Base-by-base conservation (phyloP, 2,797 vertebrate genomes). In the Sarcophilus harrisii region DNA sequence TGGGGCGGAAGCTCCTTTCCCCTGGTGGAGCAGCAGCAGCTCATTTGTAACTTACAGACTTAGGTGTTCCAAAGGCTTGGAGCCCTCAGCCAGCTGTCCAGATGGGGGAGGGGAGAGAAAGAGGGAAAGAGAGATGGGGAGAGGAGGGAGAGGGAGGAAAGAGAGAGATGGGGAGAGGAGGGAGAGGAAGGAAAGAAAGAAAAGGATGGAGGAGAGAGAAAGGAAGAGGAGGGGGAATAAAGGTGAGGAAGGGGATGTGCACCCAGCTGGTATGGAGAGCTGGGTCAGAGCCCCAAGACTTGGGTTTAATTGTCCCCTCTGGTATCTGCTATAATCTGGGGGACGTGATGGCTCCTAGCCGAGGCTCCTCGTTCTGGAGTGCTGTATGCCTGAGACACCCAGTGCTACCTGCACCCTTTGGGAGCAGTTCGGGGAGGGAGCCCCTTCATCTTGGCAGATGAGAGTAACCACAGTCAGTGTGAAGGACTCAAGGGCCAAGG, bases 21-120 rank as follows among this genome's bases (percentile, higher is more conserved):
- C 29, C 28, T 2, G 1, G 24, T 1, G 21, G 30, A 27, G 24
- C 11, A 8, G n/a, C 52, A 28, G 1, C 1, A 4, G 49, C n/a
- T 5, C 30, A 13, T 9, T 0, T 21, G 55, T 81, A 95, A 91
- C 32, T 0, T 24, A 45, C 1, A 87, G 73, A 12, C 73, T 24
- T 45, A 45, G 73, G 24, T 10, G 73, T 57, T 12, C 12, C 11
- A 18, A n/a, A 6, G 66, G 18, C 5, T 21, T n/a, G 21, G 66
- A 73, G n/a, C 5, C 32, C n/a, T 73, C 66, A 38, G 14, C 0
- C 5, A 73, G 66, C 66, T 73, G 66, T 32, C 66, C 32, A 60
- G 28, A 60, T 9, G 0, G 28, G 28, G 29, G 16, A 8, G 8
- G 57, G 4, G 18, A 5, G 32, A 32, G 14, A 16, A 12, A n/a